phyloP scores from a whole-genome alignment of 2,113 vertebrate species.

The Perca schrenkii region DNA sequence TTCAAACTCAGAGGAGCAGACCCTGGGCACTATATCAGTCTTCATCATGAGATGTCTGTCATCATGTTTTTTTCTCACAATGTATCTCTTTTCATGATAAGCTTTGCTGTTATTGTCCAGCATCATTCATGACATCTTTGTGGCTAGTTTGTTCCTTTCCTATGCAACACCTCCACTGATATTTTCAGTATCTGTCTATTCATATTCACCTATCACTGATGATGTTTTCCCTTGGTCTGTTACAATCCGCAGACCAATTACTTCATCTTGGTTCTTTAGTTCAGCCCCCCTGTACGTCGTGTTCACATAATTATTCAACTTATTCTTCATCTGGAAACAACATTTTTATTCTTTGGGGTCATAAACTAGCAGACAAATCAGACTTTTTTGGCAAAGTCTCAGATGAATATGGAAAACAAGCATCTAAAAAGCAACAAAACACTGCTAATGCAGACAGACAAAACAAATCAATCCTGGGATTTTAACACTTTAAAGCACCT shows the following conservation, averaged over 20 bases:
- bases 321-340: not conserved
- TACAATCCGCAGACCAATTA: not conserved
- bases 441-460: not conserved
- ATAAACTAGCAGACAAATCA: not conserved
- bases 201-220: not conserved
- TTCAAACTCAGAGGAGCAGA: not conserved
- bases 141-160: not conserved
- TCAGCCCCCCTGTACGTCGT: not conserved
- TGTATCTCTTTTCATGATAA: not conserved
- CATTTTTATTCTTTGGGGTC: not conserved
- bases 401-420: not conserved
- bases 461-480: not conserved
- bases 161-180: not conserved
- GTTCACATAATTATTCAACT: not conserved
- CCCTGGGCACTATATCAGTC: constrained; percentile 5
- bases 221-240: not conserved
- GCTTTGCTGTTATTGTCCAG: constrained; percentile 13
- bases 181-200: not conserved
- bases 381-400: not conserved
- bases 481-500: not conserved
- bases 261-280: not conserved
- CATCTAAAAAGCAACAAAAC: not conserved
- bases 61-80: not conserved
- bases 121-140: constrained; percentile 25
- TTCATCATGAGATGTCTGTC: constrained; percentile 38